Base-by-base conservation (phyloP, 1,140 invertebrate genomes). In the Drosophila ambigua region DNA sequence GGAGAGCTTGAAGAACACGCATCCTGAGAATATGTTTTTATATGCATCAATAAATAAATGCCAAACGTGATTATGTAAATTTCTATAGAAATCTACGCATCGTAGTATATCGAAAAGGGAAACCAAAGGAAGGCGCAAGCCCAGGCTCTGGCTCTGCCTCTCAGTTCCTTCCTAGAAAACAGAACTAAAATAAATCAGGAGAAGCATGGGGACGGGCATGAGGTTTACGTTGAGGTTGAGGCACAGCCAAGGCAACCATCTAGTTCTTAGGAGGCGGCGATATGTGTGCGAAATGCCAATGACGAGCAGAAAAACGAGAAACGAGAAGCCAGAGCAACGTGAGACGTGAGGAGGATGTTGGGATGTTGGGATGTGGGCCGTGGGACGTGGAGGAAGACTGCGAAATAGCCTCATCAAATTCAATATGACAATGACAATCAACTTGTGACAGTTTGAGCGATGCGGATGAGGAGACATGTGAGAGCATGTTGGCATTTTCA, bases 31-130 rank as follows among this genome's bases (percentile, higher is more conserved):
- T 82, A 77, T 87, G 63, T 80, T 84, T 77, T 77, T 76, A 53
- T 76, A 84, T 83, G 84, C 83, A 79, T 88, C 83, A 88, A 88
- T 88, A 89, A 88, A 88, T 83, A 88, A 88, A 88, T 88, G 84
- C 79, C 83, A 79, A 79, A 89, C 84, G 83, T 88, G 83, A 88
- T 88, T 88, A 87, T 87, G 83, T 83, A 87, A 87, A 87, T 87
- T 83, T 79, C 72, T 57, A 82, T 79, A 73, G 83, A 83, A 87
- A 78, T 85, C 74, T 74, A 67, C 69, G 61, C 66, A 69, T 66
- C 64, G 24, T 49, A 24, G 64, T 69, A 51, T 69, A 57, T 69
- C 24, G 66, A 68, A 39, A 39, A 39, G 35, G 11, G 35, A 39
- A 69, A 65, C 66, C 66, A 68, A 43, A 52, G 5, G 49, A 58